A percentile compares a stretch with the other conserved stretches of the same genome.
phyloP scores from a whole-genome alignment of 2,888 invertebrate genomes.

The Ligdia adustata region DNA sequence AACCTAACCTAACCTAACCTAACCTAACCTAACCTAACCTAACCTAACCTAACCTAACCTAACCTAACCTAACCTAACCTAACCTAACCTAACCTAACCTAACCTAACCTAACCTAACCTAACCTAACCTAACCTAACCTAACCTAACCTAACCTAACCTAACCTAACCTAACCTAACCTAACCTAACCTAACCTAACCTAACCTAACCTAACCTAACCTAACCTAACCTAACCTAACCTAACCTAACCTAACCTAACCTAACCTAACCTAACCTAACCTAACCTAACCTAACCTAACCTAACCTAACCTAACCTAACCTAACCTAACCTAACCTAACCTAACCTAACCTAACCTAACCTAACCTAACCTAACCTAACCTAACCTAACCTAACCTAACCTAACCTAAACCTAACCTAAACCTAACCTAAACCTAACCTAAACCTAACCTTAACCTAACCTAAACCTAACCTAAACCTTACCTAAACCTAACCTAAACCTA shows the following conservation, averaged over 20 bases:
- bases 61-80: constrained; percentile 24
- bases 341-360: constrained; percentile 36
- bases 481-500: too few relatives aligned
- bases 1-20: constrained; percentile 24
- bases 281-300: constrained; percentile 26
- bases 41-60: constrained; percentile 23
- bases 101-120: constrained; percentile 26
- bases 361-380: constrained; percentile 35
- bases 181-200: constrained; percentile 25
- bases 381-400: constrained; percentile 34
- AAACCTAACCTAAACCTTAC: constrained; percentile 16
- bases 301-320: constrained; percentile 28
- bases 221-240: constrained; percentile 23
- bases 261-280: constrained; percentile 22
- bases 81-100: constrained; percentile 23
- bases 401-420: constrained; percentile 33
- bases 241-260: constrained; percentile 24
- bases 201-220: constrained; percentile 27
- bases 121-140: constrained; percentile 24
- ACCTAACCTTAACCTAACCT: constrained; percentile 28
- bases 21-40: constrained; percentile 22
- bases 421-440: constrained; percentile 28
- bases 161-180: constrained; percentile 27
- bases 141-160: constrained; percentile 25
- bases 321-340: constrained; percentile 35